A percentile compares a stretch with the other conserved stretches of the same genome.
Evolutionary conservation across 1,140 invertebrate species (phyloP).

Genomic region (Steinernema feltiae): DNA sequence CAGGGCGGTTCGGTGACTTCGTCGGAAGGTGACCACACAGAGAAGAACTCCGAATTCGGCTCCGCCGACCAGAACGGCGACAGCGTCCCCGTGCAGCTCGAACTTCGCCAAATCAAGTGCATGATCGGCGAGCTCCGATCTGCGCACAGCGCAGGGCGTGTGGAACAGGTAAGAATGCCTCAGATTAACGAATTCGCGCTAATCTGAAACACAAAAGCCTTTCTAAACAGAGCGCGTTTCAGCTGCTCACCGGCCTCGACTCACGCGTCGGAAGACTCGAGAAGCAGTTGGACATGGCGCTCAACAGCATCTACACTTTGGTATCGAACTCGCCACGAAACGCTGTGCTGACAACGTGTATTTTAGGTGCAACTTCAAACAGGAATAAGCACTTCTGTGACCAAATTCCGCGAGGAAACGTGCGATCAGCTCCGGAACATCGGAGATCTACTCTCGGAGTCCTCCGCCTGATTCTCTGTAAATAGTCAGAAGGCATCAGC

Average conservation of each 20-base stretch:
- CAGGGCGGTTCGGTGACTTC: neutral
- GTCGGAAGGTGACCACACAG: slow-evolving; percentile 7
- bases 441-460: neutral
- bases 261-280: slow-evolving; percentile 47
- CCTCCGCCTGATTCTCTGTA: slow-evolving; percentile 8
- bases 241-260: slow-evolving; percentile 43
- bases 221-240: slow-evolving; percentile 25
- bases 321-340: slow-evolving; percentile 20
- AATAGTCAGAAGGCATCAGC: neutral
- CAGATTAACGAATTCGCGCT: slow-evolving; percentile 7
- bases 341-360: no score
- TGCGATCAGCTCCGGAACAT: slow-evolving; percentile 26
- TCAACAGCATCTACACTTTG: slow-evolving; percentile 52
- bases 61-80: slow-evolving; percentile 16
- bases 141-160: neutral
- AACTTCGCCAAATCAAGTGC: slow-evolving; percentile 15
- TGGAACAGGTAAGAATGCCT: slow-evolving; percentile 31
- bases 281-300: slow-evolving; percentile 56
- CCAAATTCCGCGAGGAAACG: slow-evolving; percentile 30
- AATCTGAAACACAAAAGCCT: no score
- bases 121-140: slow-evolving; percentile 27
- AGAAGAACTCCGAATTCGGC: slow-evolving; percentile 9
- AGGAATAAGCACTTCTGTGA: slow-evolving; percentile 46
- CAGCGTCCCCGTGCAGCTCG: slow-evolving; percentile 1
- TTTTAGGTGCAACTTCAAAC: slow-evolving; percentile 52